Base-by-base conservation (phyloP, 2,113 vertebrate genomes). In the Acanthochromis polyacanthus region DNA sequence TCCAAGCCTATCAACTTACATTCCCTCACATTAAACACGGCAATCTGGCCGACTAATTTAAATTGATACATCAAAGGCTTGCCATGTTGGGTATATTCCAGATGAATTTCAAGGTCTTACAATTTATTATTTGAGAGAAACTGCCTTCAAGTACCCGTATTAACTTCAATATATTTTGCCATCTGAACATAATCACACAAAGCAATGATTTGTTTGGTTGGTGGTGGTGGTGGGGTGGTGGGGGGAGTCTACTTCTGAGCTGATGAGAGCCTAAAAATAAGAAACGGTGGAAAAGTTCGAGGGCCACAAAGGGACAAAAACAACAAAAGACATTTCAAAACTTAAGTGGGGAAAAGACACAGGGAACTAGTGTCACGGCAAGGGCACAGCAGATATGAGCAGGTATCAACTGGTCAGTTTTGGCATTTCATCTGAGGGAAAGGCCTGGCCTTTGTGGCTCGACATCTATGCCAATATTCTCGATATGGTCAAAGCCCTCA, bases 11-110 rank as follows among this genome's bases (percentile, higher is more conserved):
- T 93, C 91, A 92, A 91, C 79, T 90, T 87, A 91, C 91, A 93
- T 93, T 91, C 91, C 88, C 84, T 84, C 85, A 91, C 88, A 93
- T 92, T 91, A 93, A 92, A 90, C 91, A 91, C 83, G 36, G 83
- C 90, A 90, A 93, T 93, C 90, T 90, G 91, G 82, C 90, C 65
- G 86, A 90, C 93, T 93, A 88, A 91, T 94, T 95, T 91, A 89
- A 93, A 92, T 91, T 90, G 92, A 92, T 93, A 94, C 94, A 91
- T 95, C 94, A 95, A 95, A 95, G 91, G 92, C 87, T 91, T 82
- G 73, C 87, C 71, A 91, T 89, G 89, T 90, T 91, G 91, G 89
- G 84, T 84, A 81, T 87, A 89, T 85, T 93, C 90, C 92, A 93
- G 91, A 93, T 87, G 81, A 92, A 92, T 94, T 92, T 94, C 90